Base-by-base conservation (phyloP, 2,797 vertebrate genomes). In the Urocyon cinereoargenteus region DNA sequence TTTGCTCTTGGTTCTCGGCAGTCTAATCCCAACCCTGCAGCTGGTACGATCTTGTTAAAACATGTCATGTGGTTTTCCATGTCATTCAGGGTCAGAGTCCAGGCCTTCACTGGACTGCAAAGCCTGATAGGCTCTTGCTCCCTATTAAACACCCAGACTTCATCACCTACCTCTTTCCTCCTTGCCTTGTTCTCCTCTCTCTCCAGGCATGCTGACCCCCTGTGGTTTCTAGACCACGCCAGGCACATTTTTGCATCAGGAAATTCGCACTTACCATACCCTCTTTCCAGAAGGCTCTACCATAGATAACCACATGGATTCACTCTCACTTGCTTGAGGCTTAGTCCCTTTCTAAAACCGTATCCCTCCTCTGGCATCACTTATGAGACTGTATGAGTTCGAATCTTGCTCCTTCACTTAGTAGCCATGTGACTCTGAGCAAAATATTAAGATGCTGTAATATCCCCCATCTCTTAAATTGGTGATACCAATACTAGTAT, bases 401-500 rank as follows among this genome's bases (percentile, higher is more conserved):
- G 77, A 82, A 62, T 62, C 24, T 86, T 57, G 14, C 61, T 21
- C n/a, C 11, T 89, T 36, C 2, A 22, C n/a, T 91, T 66, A 59
- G 40, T 61, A 86, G 36, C 61, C n/a, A 1, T 26, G 19, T 82
- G 61, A 70, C 22, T 26, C 19, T 51, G 9, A 49, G n/a, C 15
- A 86, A 85, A 45, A 78, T 61, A n/a, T 26, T 64, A 88, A 94
- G 45, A 45, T 81, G n/a, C 1, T 34, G 34, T 82, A 53, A 68
- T 83, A 8, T 91, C 77, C 10, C 6, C 34, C 13, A 31, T 14
- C 12, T 88, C 40, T 73, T 36, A 36, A 77, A 59, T 36, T 36
- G 55, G 26, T 73, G 28, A 77, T 53, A 36, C 62, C 28, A 61
- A 73, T 89, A 40, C 45, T 6, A 12, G 9, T 24, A 16, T 62